Evolutionary conservation across 2,797 vertebrate genomes (phyloP), one percentile per base, ranked within the genome.

Genomic region (Oryzias dopingdopingensis): DNA sequence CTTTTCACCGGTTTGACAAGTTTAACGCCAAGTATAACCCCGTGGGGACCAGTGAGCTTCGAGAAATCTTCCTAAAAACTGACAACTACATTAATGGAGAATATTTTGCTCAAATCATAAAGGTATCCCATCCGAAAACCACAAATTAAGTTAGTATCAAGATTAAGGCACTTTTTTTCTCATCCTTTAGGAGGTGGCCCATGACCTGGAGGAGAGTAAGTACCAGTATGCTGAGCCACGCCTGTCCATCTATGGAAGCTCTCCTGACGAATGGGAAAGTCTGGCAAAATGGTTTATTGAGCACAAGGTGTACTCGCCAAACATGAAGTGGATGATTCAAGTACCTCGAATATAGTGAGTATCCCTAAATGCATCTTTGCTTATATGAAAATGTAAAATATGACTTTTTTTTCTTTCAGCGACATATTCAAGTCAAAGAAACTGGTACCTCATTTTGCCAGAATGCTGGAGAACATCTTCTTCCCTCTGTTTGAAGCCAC

Each of bases 11-110:
- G 6, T 99, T 99, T 76, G 96, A 99, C 81, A 97, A 98, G 83
- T 99, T 99, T 89, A 98, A 98, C 74, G 94, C 96, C 3, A 99
- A 97, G 80, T 99, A 99, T 75, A 99, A 98, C 81, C 97, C 96
- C 6, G 94, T 99, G 57, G 97, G 96, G 66, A 96, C 96, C 70
- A 98, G 94, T 62, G 96, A 99, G 75, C 93, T 99, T 45, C 86
- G 96, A 7, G 95, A 98, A 62, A 92, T 99, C 78, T 99, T 98
- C 78, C 77, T 99, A 74, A 98, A 99, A 91, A 95, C 94, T 0
- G 96, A 99, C 77, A 99, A 99, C 86, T 89, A 93, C 57, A 92
- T 96, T 29, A 88, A 91, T 41, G 96, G 97, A 79, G 95, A 98
- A 78, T 99, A 99, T 81, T 98, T 99, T 79, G 96, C 95, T 70